phyloP scores from a whole-genome alignment of 2,113 vertebrate species.

The Catharus bicknelli region DNA sequence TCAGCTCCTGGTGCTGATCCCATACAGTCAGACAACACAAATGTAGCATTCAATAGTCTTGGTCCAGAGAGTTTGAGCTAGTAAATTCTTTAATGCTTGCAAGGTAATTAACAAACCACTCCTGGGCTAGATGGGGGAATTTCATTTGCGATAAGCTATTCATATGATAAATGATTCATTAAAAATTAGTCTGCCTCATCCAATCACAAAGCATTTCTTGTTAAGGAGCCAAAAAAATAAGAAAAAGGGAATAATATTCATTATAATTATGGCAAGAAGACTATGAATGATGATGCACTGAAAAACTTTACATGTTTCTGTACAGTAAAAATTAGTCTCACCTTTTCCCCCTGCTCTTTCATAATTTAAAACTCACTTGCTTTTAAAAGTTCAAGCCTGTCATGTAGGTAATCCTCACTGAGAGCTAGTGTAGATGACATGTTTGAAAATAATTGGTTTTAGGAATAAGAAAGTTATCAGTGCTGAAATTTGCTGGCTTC shows the following conservation, averaged over 20 bases:
- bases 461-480: constrained; percentile 13
- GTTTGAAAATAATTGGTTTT: constrained; percentile 45
- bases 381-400: constrained; percentile 59
- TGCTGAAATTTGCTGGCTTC: not conserved
- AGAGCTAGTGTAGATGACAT: constrained; percentile 8
- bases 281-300: not conserved
- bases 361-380: constrained; percentile 39
- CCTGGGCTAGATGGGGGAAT: not conserved
- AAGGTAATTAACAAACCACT: not conserved
- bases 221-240: not conserved
- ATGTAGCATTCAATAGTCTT: not conserved
- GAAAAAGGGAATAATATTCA: not conserved
- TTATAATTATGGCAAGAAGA: not conserved
- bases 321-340: constrained; percentile 15
- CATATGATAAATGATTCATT: not conserved
- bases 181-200: not conserved
- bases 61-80: not conserved
- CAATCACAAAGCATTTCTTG: not conserved
- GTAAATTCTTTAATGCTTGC: not conserved
- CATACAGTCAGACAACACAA: not conserved
- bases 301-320: constrained; percentile 25
- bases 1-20: not conserved
- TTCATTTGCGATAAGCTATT: not conserved
- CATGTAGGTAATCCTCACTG: constrained; percentile 35
- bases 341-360: constrained; percentile 30